Evolutionary conservation across 2,113 vertebrate species (phyloP).

Genomic region (Gobius niger): DNA sequence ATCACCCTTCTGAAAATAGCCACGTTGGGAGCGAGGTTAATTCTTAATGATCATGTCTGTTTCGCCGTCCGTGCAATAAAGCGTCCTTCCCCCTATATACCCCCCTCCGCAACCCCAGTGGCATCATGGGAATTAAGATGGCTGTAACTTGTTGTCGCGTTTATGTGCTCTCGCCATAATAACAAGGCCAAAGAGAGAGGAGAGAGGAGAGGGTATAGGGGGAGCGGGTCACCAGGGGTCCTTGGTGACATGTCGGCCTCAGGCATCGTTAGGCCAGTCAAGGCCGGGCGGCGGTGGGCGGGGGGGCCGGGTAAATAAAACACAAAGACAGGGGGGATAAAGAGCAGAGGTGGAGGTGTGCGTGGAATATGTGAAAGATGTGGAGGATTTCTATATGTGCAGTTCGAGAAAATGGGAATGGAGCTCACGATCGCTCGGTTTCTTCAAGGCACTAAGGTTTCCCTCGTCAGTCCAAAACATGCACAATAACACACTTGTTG

Average conservation of each 20-base stretch:
- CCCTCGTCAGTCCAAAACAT: no score
- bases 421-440: not conserved
- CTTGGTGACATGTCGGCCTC: slow-evolving; percentile 32
- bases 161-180: slow-evolving; percentile 53
- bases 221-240: not conserved
- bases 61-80: slow-evolving; percentile 25
- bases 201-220: slow-evolving; percentile 33
- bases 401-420: not conserved
- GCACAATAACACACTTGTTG: no score
- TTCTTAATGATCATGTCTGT: slow-evolving; percentile 41
- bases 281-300: not conserved
- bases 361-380: not conserved
- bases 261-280: slow-evolving; percentile 40
- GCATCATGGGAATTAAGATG: slow-evolving; percentile 31
- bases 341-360: slow-evolving; percentile 11
- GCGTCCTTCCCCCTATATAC: slow-evolving; percentile 5
- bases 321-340: slow-evolving; percentile 21
- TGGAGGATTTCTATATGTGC: not conserved
- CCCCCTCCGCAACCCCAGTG: slow-evolving; percentile 16
- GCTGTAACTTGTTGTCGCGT: slow-evolving; percentile 50
- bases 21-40: slow-evolving; percentile 29
- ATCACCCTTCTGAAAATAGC: slow-evolving; percentile 21
- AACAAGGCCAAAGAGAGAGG: slow-evolving; percentile 50
- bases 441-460: no score
- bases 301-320: slow-evolving; percentile 2